Percentiles rank a stretch among this genome's conserved stretches.
Evolutionary conservation across 2,113 vertebrate species (phyloP).

Genomic region (Otolemur garnettii): DNA sequence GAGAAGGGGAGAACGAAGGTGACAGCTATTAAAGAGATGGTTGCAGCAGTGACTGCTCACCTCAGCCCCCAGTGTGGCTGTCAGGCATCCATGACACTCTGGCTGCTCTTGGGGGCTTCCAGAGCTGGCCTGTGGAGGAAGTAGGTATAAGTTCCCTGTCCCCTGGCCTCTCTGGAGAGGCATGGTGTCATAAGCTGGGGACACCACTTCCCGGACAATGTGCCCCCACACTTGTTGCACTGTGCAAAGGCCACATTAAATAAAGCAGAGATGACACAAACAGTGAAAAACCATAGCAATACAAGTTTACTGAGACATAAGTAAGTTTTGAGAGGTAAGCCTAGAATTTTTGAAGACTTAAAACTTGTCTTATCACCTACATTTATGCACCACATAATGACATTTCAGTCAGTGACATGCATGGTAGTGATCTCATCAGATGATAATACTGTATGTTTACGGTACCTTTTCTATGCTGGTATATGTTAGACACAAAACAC

Average conservation of each 20-base stretch:
- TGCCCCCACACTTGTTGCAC: not conserved
- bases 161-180: not conserved
- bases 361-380: not conserved
- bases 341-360: not conserved
- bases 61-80: fast-evolving
- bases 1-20: not conserved
- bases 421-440: not conserved
- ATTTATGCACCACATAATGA: not conserved
- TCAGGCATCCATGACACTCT: too few species aligned
- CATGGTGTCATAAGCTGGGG: too few species aligned
- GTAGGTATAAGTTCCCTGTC: fast-evolving
- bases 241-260: conserved; percentile 5
- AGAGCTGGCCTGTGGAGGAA: not conserved
- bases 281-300: not conserved
- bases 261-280: conserved; percentile 2
- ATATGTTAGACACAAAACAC: too few species aligned
- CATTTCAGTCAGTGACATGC: not conserved
- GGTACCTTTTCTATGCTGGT: not conserved
- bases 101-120: not conserved
- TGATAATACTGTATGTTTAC: not conserved
- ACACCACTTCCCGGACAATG: not conserved
- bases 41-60: too few species aligned
- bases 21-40: not conserved
- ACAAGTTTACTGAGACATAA: not conserved
- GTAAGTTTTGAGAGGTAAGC: not conserved